Evolutionary conservation across 2,888 invertebrate species (phyloP).

Genomic region (Caradrina clavipalpis): DNA sequence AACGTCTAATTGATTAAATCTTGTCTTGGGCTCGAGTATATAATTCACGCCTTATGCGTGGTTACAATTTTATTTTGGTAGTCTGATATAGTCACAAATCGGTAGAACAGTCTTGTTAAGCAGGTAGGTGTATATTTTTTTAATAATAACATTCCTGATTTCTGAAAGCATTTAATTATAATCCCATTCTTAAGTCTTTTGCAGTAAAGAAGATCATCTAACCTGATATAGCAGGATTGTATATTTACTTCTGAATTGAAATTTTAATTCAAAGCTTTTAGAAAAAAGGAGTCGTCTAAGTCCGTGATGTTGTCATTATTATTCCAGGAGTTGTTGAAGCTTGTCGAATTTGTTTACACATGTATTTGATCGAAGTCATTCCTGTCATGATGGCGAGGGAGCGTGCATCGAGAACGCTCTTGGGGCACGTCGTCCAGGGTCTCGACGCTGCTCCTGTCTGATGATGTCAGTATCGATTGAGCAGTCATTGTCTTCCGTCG

Average conservation of each 20-base stretch:
- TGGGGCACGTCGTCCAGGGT: constrained; percentile 81
- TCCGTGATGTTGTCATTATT: constrained; percentile 13
- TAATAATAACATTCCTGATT: constrained; percentile 6
- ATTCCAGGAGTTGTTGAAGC: not conserved
- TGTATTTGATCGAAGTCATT: constrained; percentile 91
- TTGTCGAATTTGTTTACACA: constrained; percentile 79
- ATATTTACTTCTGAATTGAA: not conserved
- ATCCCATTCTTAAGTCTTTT: not conserved
- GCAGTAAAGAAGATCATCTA: not conserved
- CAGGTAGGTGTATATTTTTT: constrained; percentile 33
- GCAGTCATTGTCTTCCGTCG: constrained; percentile 82
- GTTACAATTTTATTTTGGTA: constrained; percentile 32
- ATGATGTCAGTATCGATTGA: constrained; percentile 82
- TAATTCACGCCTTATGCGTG: constrained; percentile 13
- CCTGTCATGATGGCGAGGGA: constrained; percentile 76
- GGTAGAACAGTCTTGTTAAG: constrained; percentile 41
- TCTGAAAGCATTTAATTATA: constrained; percentile 18
- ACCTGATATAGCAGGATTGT: not conserved
- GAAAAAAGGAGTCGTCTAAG: constrained; percentile 14
- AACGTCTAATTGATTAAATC: constrained; percentile 63
- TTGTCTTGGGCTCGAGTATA: constrained; percentile 25
- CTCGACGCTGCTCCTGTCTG: constrained; percentile 87
- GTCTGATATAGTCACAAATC: constrained; percentile 33
- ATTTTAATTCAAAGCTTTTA: constrained; percentile 23
- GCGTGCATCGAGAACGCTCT: constrained; percentile 81